These are phyloP conservation scores for Glomeris maerens DNA, from an alignment of 1,140 invertebrate genomes.

Conservation along the genomic window DNA sequence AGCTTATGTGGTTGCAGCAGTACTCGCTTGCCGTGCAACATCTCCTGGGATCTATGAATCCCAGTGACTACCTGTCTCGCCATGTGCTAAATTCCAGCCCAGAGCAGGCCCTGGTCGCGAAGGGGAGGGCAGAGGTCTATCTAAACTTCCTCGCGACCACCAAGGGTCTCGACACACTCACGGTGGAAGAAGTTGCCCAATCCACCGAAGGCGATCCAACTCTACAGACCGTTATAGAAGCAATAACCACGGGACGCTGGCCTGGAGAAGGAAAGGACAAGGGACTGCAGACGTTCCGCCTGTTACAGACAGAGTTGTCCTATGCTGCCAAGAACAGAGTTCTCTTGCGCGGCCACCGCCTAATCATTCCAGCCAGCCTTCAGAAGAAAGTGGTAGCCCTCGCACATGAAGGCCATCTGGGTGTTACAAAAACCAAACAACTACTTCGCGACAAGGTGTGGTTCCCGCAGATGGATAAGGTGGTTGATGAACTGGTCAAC, in stretches of 20 bases:
- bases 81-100: no score
- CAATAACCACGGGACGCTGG: neutral
- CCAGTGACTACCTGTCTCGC: no score
- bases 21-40: no score
- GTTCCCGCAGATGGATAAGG: slow-evolving; percentile 20
- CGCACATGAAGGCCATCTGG: slow-evolving; percentile 26
- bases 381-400: slow-evolving; percentile 17
- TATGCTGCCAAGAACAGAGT: neutral
- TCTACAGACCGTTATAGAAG: neutral
- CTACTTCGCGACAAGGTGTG: slow-evolving; percentile 27
- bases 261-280: neutral
- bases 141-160: neutral
- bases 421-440: slow-evolving; percentile 24
- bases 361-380: slow-evolving; percentile 9
- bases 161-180: neutral
- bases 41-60: no score
- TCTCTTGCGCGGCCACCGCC: neutral
- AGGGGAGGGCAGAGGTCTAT: neutral
- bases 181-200: neutral
- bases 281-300: neutral
- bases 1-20: no score
- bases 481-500: neutral
- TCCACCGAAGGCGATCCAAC: neutral
- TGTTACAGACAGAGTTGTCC: neutral
- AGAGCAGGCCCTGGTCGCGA: neutral